phyloP scores from a whole-genome alignment of 30 jellyfish, hydroid and myxozoan species.

The Hydractinia echinata region DNA sequence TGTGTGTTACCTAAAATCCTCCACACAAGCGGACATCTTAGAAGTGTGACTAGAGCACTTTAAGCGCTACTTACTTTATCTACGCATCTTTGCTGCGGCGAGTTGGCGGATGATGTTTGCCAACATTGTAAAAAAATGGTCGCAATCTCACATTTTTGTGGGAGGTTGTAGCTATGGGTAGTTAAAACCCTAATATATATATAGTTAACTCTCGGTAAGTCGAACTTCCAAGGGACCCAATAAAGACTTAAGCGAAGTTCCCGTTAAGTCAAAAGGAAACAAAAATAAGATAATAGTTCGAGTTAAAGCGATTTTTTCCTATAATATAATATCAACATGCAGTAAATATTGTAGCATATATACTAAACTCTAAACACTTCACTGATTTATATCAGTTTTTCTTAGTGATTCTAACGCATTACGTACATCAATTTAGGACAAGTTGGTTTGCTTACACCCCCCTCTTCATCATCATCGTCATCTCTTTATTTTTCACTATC shows the following conservation, averaged over 20 bases:
- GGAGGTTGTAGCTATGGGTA: too few species aligned
- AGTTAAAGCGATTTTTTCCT: neutral
- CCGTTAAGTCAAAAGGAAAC: neutral
- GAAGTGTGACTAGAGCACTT: too few species aligned
- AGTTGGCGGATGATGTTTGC: too few species aligned
- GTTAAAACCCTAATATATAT: too few species aligned
- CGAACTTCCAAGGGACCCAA: neutral
- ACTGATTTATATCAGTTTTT: neutral
- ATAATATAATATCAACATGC: neutral
- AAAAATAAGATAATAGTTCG: neutral
- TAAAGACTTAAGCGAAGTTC: too few species aligned
- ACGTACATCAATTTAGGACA: neutral
- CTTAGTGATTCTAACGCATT: neutral
- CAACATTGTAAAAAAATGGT: too few species aligned
- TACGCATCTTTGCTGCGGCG: too few species aligned
- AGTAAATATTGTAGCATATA: neutral
- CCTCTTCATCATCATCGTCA: conserved; percentile 28
- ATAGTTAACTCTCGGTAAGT: too few species aligned
- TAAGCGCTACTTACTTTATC: too few species aligned
- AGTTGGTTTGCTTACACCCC: neutral
- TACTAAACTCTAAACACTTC: neutral
- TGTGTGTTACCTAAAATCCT: too few species aligned
- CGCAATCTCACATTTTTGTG: too few species aligned
- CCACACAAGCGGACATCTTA: too few species aligned
- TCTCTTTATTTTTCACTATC: neutral